Conservation (phyloP, 2,797 vertebrate genomes). For the Petrocephalus sullivani region DNA sequence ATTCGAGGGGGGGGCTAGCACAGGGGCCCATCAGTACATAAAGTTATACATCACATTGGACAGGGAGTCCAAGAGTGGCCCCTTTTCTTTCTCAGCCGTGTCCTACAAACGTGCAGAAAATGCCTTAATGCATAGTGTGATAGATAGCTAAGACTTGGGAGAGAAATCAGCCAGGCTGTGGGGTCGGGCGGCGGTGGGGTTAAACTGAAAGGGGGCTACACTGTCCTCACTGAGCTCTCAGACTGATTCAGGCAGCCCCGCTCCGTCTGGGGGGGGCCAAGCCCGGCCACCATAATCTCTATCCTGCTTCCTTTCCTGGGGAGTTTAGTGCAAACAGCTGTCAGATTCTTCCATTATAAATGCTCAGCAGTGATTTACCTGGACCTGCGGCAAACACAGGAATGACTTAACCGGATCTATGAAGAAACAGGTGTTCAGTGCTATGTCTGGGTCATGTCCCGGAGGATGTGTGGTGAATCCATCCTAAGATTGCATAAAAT, state of each 20-base stretch:
- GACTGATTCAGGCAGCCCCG: constrained; percentile 29
- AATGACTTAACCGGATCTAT: constrained; percentile 45
- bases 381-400: constrained; percentile 48
- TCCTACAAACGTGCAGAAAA: not conserved
- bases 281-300: constrained; percentile 48
- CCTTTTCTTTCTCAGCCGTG: not conserved
- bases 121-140: not conserved
- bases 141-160: not conserved
- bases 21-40: not conserved
- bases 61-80: not conserved
- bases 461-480: constrained; percentile 47
- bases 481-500: constrained; percentile 51
- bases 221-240: constrained; percentile 13
- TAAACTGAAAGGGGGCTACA: constrained; percentile 13
- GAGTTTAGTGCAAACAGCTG: constrained; percentile 51
- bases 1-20: not conserved
- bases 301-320: constrained; percentile 44
- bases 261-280: constrained; percentile 16
- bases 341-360: constrained; percentile 38
- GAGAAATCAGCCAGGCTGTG: not conserved
- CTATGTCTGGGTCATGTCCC: constrained; percentile 30
- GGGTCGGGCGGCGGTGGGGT: constrained; percentile 16
- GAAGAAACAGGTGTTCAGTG: constrained; percentile 59
- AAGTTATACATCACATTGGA: not conserved
- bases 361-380: constrained; percentile 47